Evolutionary conservation across 2,888 invertebrate species (phyloP).

Genomic region (Congeria kusceri): DNA sequence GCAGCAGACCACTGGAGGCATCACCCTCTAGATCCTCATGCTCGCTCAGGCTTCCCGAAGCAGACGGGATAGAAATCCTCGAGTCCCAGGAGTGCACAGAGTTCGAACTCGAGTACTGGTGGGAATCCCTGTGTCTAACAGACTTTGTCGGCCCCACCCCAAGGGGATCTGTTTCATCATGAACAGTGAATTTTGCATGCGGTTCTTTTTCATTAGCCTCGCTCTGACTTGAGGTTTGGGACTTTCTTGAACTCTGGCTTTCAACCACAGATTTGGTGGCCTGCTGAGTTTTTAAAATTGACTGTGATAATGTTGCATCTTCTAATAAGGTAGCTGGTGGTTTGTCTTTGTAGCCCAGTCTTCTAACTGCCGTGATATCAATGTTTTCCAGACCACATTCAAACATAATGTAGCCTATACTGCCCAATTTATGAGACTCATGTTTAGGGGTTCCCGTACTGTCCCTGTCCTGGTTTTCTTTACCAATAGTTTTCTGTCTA

Average conservation of each 20-base stretch:
- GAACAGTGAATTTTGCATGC: not conserved
- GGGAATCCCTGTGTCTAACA: conserved; percentile 24
- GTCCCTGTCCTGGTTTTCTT: conserved; percentile 39
- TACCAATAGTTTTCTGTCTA: conserved; percentile 58
- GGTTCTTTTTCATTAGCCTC: not conserved
- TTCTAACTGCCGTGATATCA: conserved; percentile 91
- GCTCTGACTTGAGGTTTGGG: not conserved
- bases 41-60: conserved; percentile 43
- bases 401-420: conserved; percentile 93
- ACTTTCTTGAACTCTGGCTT: conserved; percentile 19
- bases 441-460: conserved; percentile 18
- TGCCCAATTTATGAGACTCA: conserved; percentile 8
- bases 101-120: conserved; percentile 43
- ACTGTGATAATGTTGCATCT: conserved; percentile 59
- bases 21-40: conserved; percentile 80
- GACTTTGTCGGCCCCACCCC: conserved; percentile 12
- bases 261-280: conserved; percentile 67
- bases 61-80: conserved; percentile 69
- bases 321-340: conserved; percentile 5
- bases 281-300: conserved; percentile 65
- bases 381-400: conserved; percentile 97
- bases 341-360: conserved; percentile 78
- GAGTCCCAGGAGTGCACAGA: conserved; percentile 75
- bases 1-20: conserved; percentile 92
- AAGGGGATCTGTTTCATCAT: conserved; percentile 23